Evolutionary conservation across 2,113 vertebrate species (phyloP), one percentile per base, ranked within the genome.

Genomic region (Aramus guarauna): DNA sequence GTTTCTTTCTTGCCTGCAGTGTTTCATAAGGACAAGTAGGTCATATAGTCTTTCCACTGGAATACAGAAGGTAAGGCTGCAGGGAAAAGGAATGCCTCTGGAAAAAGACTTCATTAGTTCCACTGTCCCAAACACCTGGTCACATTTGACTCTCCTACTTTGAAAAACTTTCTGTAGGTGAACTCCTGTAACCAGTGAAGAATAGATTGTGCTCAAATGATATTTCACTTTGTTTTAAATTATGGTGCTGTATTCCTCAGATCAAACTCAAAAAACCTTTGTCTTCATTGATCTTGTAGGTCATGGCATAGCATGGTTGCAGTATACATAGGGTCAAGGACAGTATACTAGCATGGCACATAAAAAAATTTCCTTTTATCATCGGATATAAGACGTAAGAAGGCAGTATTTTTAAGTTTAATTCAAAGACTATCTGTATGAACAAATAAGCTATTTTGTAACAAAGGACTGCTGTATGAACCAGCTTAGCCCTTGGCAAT

Each of bases 221-320:
- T 60, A 39, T 21, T 84, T 89, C 41, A 81, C 47, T 96, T 95
- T 89, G 76, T 85, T 97, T 94, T 91, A 89, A 87, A 92, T 81
- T 78, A 80, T 11, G 6, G 39, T 72, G 6, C 52, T 92, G 9
- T 52, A 56, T 90, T 94, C 27, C 53, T 85, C 58, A 90, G 84
- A 92, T 26, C 26, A 90, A 87, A 82, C 39, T 85, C 41, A 56
- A 47, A 78, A 58, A 9, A 2, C 6, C 39, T 78, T 89, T 94
- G 19, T 84, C 85, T 95, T 84, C 88, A 81, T 75, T 95, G 89
- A 95, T 96, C 93, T 85, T 75, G 20, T 64, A 87, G 95, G 84
- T 95, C 94, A 68, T 29, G 62, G 43, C 84, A 82, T n/a, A 68
- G 26, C 14, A 39, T 43, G 34, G 47, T 55, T 78, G 56, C 36